Evolutionary conservation across 2,797 vertebrate genomes (phyloP), one percentile per base, ranked within the genome.

Genomic region (Gambusia yucatana): DNA sequence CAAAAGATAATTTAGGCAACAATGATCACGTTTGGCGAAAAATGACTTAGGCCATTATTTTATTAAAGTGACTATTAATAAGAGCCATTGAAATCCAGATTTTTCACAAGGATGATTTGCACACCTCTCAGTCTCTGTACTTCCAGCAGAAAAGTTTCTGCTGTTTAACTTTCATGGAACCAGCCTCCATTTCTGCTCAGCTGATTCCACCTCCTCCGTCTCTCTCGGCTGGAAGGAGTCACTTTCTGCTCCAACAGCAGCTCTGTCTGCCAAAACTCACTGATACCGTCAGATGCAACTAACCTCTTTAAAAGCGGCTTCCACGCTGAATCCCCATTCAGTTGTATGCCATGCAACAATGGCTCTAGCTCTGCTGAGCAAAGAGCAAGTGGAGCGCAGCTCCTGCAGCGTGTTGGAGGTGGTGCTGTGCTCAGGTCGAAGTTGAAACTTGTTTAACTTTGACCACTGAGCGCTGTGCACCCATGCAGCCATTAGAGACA

Each of bases 181-280:
- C 61, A 65, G 61, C 33, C 61, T 39, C 30, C 16, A 39, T 36
- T 39, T 65, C 61, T 36, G 61, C 61, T 65, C 61, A 65, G 33
- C 3, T 17, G 59, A 33, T 36, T 39, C 61, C 33, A 39, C 33
- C 61, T 65, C 61, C 61, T 65, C 17, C 7, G 61, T 39, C 61
- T 39, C 33, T 65, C 61, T 39, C 61, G 6, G 61, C 33, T 39
- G 61, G 59, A 61, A 33, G 28, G 20, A 41, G 63, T 10, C 17
- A 41, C 33, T 67, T 67, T 67, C 63, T 67, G 36, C 63, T 65
- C 61, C 61, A 65, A 39, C 61, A 39, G 33, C 61, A 65, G 33
- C 61, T 41, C 63, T 41, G 63, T 67, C 63, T 67, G 63, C 22
- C 20, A 22, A 41, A 41, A 67, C 63, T 67, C 36, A 41, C 36